Base-by-base conservation (phyloP, 2,113 vertebrate genomes). In the Tupaia tana region DNA sequence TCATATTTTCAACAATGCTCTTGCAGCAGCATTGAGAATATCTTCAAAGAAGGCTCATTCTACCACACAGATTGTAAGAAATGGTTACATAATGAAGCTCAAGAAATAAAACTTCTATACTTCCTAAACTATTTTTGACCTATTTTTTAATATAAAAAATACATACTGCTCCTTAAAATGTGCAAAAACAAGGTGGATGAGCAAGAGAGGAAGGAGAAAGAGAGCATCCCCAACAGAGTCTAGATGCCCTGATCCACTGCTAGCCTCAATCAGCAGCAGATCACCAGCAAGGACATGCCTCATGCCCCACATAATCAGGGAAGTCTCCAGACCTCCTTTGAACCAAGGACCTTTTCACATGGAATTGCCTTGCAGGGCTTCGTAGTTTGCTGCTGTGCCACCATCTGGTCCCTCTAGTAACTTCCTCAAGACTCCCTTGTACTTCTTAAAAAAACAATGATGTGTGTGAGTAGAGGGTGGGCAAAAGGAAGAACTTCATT, bases 101-200 rank as follows among this genome's bases (percentile, higher is more conserved):
- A 13, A 90, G 12, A 86, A 93, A 92, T 70, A 91, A 83, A 82
- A 27, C 24, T 94, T 82, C 83, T 58, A 79, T 71, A 74, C 16
- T 93, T 89, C 13, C 22, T 82, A 84, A 92, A 88, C 20, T 92
- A 73, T 9, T 71, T 80, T 91, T 96, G 92, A 87, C 22, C 58
- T 86, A 56, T 56, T 91, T 86, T 96, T 80, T 83, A 20, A 13
- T 29, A 52, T 70, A 80, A 70, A n/a, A 56, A 89, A 86, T 14
- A 69, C 9, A 81, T 63, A 90, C 13, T 58, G 13, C 52, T 81
- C 4, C 66, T 82, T 89, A 84, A 93, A 90, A 73, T 77, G 29
- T 75, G 13, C 69, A 52, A 64, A 43, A 43, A 43, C 43, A 43
- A 43, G 43, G 43, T 43, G 6, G 43, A 43, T 43, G 43, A 43